Evolutionary conservation across 2,888 invertebrate genomes (phyloP).

Genomic region (Matsumyia berberina): DNA sequence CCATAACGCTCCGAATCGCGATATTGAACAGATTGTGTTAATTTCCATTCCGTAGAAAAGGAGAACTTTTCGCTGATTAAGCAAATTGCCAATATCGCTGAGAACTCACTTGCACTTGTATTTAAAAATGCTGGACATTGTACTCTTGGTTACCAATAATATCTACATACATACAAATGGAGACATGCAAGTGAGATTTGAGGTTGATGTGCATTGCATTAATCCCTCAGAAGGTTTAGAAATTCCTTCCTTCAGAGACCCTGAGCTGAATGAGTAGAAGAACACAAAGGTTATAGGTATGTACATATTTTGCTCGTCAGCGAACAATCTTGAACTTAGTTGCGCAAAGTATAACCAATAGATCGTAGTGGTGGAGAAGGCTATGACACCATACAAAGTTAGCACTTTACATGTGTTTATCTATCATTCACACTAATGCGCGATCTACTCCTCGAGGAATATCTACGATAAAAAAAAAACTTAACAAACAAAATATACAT

Average conservation of each 20-base stretch:
- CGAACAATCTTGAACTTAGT: neutral
- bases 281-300: neutral
- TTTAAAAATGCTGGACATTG: constrained; percentile 11
- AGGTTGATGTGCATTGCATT: neutral
- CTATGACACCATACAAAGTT: constrained; percentile 31
- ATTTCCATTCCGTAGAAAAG: constrained; percentile 27
- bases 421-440: constrained; percentile 51
- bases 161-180: neutral
- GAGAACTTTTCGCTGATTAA: constrained; percentile 39
- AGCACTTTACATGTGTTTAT: constrained; percentile 43
- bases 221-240: neutral
- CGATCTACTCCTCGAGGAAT: constrained; percentile 45
- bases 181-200: neutral
- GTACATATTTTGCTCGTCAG: neutral
- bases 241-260: neutral
- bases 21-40: constrained; percentile 34
- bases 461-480: constrained; percentile 39
- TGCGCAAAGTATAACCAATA: neutral
- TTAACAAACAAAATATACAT: constrained; percentile 61
- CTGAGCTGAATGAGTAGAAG: neutral
- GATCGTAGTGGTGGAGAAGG: constrained; percentile 5
- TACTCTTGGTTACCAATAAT: neutral
- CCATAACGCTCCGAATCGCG: constrained; percentile 26
- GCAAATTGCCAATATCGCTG: constrained; percentile 26
- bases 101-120: constrained; percentile 29